phyloP scores from a whole-genome alignment of 2,888 invertebrate species.

The Agrochola lychnidis region DNA sequence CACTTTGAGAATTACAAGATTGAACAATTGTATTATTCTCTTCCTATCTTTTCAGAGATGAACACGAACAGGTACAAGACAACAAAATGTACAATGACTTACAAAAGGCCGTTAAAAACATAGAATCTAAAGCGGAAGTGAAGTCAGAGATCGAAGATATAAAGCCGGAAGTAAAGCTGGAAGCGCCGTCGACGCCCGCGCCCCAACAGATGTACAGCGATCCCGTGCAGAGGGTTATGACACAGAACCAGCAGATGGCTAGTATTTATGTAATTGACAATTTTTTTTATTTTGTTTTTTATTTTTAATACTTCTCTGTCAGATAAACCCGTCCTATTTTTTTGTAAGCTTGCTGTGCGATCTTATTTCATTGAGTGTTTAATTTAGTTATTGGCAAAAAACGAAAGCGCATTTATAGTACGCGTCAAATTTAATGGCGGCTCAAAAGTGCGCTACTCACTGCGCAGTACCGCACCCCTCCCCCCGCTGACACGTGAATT shows the following conservation, averaged over 20 bases:
- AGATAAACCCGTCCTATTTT: neutral
- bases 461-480: no score
- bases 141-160: slow-evolving; percentile 79
- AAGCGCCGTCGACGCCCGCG: slow-evolving; percentile 67
- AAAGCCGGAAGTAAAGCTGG: slow-evolving; percentile 79
- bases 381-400: neutral
- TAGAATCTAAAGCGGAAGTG: slow-evolving; percentile 80
- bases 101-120: slow-evolving; percentile 84
- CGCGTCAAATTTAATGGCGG: no score
- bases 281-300: slow-evolving; percentile 20
- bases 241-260: slow-evolving; percentile 83
- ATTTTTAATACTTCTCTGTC: neutral
- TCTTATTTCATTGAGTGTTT: neutral
- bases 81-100: slow-evolving; percentile 84
- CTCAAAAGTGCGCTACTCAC: no score
- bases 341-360: neutral
- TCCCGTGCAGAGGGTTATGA: slow-evolving; percentile 80
- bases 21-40: neutral
- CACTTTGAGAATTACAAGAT: neutral
- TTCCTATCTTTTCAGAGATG: slow-evolving; percentile 73
- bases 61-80: slow-evolving; percentile 79
- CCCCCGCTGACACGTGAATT: no score
- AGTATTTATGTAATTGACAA: slow-evolving; percentile 44
- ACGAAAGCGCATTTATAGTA: neutral
- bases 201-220: slow-evolving; percentile 79